Conservation (phyloP, 1,140 invertebrate species). For the Heliconius hermathena region DNA sequence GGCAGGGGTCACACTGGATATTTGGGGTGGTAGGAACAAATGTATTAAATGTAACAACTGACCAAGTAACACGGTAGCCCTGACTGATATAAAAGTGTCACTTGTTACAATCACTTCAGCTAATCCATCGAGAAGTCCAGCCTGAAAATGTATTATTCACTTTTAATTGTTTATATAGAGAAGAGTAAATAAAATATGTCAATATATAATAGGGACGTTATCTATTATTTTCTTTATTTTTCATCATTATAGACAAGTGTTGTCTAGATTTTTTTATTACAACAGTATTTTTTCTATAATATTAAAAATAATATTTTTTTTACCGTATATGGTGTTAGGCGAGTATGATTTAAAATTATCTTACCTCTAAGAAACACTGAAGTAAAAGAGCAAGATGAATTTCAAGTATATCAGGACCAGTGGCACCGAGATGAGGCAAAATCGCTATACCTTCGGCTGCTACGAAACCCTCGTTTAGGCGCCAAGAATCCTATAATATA, state of each 20-base stretch:
- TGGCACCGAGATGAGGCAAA: conserved; percentile 90
- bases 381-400: conserved; percentile 95
- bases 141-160: conserved; percentile 65
- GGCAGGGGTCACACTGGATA: conserved; percentile 90
- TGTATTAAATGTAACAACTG: conserved; percentile 94
- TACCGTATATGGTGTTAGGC: no score
- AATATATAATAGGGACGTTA: not conserved
- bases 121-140: conserved; percentile 92
- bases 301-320: no score
- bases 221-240: no score
- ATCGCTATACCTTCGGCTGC: conserved; percentile 92
- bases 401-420: conserved; percentile 94
- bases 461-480: conserved; percentile 95
- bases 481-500: conserved; percentile 88
- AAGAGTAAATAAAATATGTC: not conserved
- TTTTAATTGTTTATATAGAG: not conserved
- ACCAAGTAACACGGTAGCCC: conserved; percentile 93
- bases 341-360: not conserved
- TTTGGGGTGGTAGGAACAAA: conserved; percentile 91
- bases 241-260: no score
- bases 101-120: conserved; percentile 95
- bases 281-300: no score
- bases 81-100: conserved; percentile 93
- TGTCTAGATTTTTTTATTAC: no score
- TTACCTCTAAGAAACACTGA: conserved; percentile 90